Conservation (phyloP, 2,797 vertebrate species). For the Myioborus melanocephalus region DNA sequence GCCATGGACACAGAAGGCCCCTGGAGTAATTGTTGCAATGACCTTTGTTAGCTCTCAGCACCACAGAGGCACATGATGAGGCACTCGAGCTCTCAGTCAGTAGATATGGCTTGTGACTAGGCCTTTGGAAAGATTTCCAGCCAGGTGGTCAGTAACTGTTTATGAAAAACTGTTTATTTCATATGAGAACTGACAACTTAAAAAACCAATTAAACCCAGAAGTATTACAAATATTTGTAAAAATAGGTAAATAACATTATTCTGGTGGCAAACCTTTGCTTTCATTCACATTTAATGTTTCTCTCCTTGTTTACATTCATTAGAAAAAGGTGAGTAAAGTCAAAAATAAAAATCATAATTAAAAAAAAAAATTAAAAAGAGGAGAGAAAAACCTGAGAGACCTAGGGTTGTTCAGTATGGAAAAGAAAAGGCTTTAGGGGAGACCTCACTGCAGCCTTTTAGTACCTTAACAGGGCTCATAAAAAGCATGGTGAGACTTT, state of each 20-base stretch:
- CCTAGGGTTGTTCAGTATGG: not conserved
- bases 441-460: not conserved
- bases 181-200: not conserved
- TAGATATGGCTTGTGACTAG: not conserved
- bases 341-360: not conserved
- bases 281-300: not conserved
- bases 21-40: not conserved
- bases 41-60: not conserved
- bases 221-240: not conserved
- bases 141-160: not conserved
- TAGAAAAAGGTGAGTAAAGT: not conserved
- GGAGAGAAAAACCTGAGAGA: not conserved
- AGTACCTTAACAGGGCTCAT: not conserved
- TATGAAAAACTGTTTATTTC: not conserved
- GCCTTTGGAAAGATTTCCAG: not conserved
- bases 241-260: not conserved
- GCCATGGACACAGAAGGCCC: not conserved
- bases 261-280: not conserved
- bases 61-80: not conserved
- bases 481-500: not conserved
- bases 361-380: fast-evolving
- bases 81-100: not conserved
- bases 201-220: not conserved
- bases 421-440: not conserved
- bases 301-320: not conserved